Percentiles rank a stretch among this genome's conserved stretches.
phyloP scores from a whole-genome alignment of 2,113 vertebrate species.

The Mus spicilegus region DNA sequence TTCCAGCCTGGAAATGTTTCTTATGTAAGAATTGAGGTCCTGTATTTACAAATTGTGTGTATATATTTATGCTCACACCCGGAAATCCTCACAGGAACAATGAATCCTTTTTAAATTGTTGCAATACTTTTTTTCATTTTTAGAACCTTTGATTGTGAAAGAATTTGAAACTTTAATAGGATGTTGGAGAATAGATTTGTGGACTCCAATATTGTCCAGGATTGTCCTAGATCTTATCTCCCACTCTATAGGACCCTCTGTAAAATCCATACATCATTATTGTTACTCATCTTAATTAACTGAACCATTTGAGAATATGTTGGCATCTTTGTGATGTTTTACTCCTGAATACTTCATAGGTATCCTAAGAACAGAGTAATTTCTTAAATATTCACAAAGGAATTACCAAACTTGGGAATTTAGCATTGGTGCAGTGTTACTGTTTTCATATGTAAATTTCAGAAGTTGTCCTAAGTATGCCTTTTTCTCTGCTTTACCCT shows the following conservation, averaged over 20 bases:
- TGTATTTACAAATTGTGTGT: background rate
- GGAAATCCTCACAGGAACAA: background rate
- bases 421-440: background rate
- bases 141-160: slow-evolving; percentile 21
- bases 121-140: background rate
- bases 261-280: background rate
- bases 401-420: slow-evolving; percentile 32
- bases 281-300: slow-evolving; percentile 5
- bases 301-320: slow-evolving; percentile 9
- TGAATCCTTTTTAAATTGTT: slow-evolving; percentile 7
- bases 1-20: slow-evolving; percentile 3
- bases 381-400: slow-evolving; percentile 1
- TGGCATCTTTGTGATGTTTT: background rate
- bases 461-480: background rate
- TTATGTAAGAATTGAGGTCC: background rate
- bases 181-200: background rate
- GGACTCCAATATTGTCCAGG: background rate
- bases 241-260: background rate
- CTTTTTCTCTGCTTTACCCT: background rate
- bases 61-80: background rate
- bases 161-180: slow-evolving; percentile 15
- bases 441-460: slow-evolving; percentile 12
- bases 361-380: background rate
- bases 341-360: background rate
- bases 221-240: background rate